These are phyloP conservation scores for Scotopteryx bipunctaria DNA, from an alignment of 2,888 invertebrate species.

Conservation along the genomic window DNA sequence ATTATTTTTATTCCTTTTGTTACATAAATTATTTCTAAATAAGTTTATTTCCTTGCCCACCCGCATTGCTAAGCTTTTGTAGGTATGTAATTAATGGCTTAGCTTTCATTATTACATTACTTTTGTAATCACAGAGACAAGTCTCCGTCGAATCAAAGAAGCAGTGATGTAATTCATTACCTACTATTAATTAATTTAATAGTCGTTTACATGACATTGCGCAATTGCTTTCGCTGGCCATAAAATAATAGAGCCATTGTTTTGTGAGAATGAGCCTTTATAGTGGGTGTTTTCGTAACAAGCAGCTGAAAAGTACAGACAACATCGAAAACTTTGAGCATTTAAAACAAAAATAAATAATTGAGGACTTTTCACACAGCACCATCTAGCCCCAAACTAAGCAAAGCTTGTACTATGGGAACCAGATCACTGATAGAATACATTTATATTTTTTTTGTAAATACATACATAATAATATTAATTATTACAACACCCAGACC, in stretches of 20 bases:
- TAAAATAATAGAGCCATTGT: conserved; percentile 78
- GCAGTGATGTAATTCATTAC: conserved; percentile 70
- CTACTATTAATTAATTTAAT: conserved; percentile 78
- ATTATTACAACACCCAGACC: too few relatives aligned
- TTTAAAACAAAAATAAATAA: neutral
- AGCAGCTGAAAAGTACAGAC: conserved; percentile 36
- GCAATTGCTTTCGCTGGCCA: conserved; percentile 71
- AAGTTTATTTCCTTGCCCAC: neutral
- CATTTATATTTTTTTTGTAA: too few relatives aligned
- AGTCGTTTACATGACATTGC: conserved; percentile 67
- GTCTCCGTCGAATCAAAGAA: conserved; percentile 48
- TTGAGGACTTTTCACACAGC: neutral
- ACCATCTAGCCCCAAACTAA: too few relatives aligned
- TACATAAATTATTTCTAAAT: neutral
- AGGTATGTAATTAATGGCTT: neutral
- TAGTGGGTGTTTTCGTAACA: conserved; percentile 53
- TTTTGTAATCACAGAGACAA: neutral
- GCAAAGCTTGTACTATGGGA: too few relatives aligned
- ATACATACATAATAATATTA: too few relatives aligned
- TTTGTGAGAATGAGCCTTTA: conserved; percentile 68
- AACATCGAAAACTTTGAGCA: neutral
- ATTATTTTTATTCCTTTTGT: too few relatives aligned
- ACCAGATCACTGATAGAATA: too few relatives aligned
- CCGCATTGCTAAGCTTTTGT: neutral
- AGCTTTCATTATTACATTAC: conserved; percentile 1